Percentiles rank a stretch among this genome's conserved stretches.
These are phyloP conservation scores for Motacilla tschutschensis DNA, from an alignment of 2,113 vertebrate genomes.

Conservation along the genomic window DNA sequence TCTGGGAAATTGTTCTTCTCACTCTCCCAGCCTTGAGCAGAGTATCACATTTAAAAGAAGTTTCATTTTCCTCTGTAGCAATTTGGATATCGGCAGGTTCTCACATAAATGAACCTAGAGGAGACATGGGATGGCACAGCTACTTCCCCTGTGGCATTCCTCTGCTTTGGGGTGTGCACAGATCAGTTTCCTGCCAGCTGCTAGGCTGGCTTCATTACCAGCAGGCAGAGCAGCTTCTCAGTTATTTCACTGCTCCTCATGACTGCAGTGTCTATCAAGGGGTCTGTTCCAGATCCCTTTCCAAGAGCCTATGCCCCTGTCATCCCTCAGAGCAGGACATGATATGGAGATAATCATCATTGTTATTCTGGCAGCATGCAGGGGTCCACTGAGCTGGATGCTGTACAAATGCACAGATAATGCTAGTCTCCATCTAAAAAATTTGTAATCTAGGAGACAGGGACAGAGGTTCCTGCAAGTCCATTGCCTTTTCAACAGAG, in stretches of 20 bases:
- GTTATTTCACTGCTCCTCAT: not conserved
- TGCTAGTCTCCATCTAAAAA: not conserved
- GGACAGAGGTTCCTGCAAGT: not conserved
- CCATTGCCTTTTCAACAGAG: not conserved
- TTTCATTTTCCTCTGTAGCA: not conserved
- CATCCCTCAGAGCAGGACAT: not conserved
- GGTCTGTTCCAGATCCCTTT: not conserved
- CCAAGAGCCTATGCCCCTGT: not conserved
- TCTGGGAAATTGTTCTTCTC: not conserved
- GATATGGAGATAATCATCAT: fast-evolving
- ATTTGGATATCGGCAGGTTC: not conserved
- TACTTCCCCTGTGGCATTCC: not conserved
- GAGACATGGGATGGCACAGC: not conserved
- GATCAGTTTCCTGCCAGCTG: not conserved
- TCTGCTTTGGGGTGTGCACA: not conserved
- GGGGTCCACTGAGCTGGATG: not conserved
- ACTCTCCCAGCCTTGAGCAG: not conserved
- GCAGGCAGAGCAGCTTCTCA: not conserved
- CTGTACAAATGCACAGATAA: not conserved
- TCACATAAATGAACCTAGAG: not conserved
- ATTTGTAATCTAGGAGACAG: not conserved
- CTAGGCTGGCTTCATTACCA: not conserved
- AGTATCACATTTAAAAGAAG: not conserved
- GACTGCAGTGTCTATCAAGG: not conserved
- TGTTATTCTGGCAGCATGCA: not conserved